Percentiles rank a stretch among this genome's conserved stretches.
phyloP scores from a whole-genome alignment of 2,797 vertebrate genomes.

The Scyliorhinus canicula region DNA sequence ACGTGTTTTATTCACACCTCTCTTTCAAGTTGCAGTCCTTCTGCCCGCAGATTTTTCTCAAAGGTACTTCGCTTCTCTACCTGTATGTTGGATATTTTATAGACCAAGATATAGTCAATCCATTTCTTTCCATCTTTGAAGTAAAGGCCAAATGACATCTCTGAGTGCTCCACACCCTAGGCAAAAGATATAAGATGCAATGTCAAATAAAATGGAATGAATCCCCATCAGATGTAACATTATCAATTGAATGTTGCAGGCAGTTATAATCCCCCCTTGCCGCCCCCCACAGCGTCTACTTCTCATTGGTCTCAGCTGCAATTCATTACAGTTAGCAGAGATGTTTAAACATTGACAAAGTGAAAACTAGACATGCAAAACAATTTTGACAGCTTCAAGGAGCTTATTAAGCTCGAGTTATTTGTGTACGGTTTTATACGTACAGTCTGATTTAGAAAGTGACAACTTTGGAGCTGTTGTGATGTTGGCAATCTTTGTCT shows the following conservation, averaged over 20 bases:
- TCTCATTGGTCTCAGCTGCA: neutral
- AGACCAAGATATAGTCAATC: slow-evolving; percentile 95
- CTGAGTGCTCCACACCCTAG: slow-evolving; percentile 35
- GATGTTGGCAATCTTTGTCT: neutral
- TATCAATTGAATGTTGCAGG: neutral
- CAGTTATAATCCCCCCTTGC: neutral
- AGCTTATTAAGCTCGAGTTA: neutral
- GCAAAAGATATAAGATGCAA: neutral
- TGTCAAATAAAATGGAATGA: neutral
- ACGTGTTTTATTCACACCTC: slow-evolving; percentile 64
- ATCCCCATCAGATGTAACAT: neutral
- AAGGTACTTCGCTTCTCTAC: slow-evolving; percentile 94
- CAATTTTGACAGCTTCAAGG: neutral
- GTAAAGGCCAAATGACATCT: slow-evolving; percentile 70
- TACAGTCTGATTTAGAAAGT: neutral
- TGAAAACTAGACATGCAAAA: neutral
- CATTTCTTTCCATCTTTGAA: slow-evolving; percentile 95
- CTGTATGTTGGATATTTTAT: slow-evolving; percentile 89
- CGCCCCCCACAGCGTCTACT: neutral
- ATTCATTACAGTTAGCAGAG: neutral
- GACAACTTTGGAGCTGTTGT: neutral
- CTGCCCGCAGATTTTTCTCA: slow-evolving; percentile 90
- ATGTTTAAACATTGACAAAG: neutral
- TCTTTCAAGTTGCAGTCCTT: slow-evolving; percentile 93
- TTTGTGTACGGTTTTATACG: neutral